phyloP scores from a whole-genome alignment of 2,888 invertebrate genomes.

The Macrostomum cliftonense region DNA sequence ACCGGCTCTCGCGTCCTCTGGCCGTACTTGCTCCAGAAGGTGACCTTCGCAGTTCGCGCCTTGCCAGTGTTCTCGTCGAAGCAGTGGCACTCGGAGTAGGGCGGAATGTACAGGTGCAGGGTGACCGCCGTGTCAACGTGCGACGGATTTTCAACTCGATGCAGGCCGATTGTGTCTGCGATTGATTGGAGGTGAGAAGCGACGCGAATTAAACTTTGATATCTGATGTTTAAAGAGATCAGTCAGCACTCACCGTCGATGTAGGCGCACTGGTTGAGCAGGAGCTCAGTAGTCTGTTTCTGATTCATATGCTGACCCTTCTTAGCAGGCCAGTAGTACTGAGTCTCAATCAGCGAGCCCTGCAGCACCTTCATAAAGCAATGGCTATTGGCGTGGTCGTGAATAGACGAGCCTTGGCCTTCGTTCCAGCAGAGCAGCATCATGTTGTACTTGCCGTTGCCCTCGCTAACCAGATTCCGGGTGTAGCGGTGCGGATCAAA shows the following conservation, averaged over 20 bases:
- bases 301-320: slow-evolving; percentile 45
- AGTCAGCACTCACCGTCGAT: slow-evolving; percentile 62
- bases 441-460: slow-evolving; percentile 88
- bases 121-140: slow-evolving; percentile 71
- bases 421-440: slow-evolving; percentile 97
- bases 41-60: slow-evolving; percentile 51
- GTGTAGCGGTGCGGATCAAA: slow-evolving; percentile 81
- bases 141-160: slow-evolving; percentile 81
- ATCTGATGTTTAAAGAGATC: no score
- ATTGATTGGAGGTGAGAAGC: no score
- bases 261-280: slow-evolving; percentile 65
- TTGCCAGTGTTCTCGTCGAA: slow-evolving; percentile 79
- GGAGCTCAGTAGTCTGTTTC: slow-evolving; percentile 48
- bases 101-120: slow-evolving; percentile 82
- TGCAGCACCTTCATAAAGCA: slow-evolving; percentile 82
- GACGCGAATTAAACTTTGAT: no score
- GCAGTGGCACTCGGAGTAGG: slow-evolving; percentile 64
- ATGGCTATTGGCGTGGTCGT: slow-evolving; percentile 84
- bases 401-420: slow-evolving; percentile 77
- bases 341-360: slow-evolving; percentile 57
- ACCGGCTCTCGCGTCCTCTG: slow-evolving; percentile 43
- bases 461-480: slow-evolving; percentile 76
- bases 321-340: slow-evolving; percentile 58
- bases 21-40: slow-evolving; percentile 81
- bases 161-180: slow-evolving; percentile 73